Evolutionary conservation across 2,888 invertebrate species (phyloP), one percentile per base, ranked within the genome.

Genomic region (Parnassius orleans): DNA sequence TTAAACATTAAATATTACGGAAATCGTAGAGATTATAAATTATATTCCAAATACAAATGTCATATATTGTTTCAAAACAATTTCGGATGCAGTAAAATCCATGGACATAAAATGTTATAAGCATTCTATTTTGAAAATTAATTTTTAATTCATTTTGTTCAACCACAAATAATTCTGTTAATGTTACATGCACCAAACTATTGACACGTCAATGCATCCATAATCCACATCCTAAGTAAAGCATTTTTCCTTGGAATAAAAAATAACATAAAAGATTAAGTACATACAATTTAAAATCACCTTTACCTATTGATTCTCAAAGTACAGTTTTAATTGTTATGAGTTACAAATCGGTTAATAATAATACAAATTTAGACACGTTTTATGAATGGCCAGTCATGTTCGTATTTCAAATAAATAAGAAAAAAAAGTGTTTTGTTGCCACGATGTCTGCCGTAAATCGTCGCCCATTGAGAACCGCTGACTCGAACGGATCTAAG

Each of bases 371-470:
- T 62, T 53, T 60, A 65, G 62, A 68, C 68, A 68, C 71, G 65
- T 72, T 80, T 82, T 81, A 79, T 86, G 86, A 87, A 87, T 86
- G 84, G 79, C 80, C 80, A 78, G 83, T 77, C 79, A 78, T 73
- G 77, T 76, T 79, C 74, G 72, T 70, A 73, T 78, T 78, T 77
- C 66, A 71, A 77, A 79, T 78, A 79, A 77, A 78, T 76, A 76
- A 74, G 15, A 50, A 62, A 74, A 77, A 74, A 56, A n/a, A 24
- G 11, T 72, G 80, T 87, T 84, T 85, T 86, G 87, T 86, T 80
- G 87, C 87, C 90, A 74, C 79, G 73, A 76, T 77, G 90, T 90
- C 90, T 90, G 85, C 77, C 87, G 87, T 89, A 87, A 87, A 86
- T 85, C 83, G 82, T 83, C 67, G 65, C 72, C 77, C 87, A 88